phyloP scores from a whole-genome alignment of 1,140 invertebrate species.

The Episyrphus balteatus region DNA sequence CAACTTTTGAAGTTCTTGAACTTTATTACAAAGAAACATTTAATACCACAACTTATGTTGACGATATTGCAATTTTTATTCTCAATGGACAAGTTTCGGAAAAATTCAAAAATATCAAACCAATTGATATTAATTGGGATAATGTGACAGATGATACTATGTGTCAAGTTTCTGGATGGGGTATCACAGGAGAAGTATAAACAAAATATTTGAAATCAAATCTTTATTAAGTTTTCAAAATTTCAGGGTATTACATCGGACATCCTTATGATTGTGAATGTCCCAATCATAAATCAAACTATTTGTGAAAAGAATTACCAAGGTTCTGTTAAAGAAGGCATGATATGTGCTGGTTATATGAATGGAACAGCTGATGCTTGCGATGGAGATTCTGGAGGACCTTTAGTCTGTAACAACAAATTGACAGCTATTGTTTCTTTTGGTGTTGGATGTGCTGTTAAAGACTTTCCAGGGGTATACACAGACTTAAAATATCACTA shows the following conservation, averaged over 20 bases:
- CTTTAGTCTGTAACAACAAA: slow-evolving; percentile 37
- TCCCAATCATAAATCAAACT: slow-evolving; percentile 10
- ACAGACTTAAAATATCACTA: slow-evolving; percentile 4
- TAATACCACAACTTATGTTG: slow-evolving; percentile 5
- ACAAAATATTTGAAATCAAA: background rate
- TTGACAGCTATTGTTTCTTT: slow-evolving; percentile 52
- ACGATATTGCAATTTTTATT: slow-evolving; percentile 22
- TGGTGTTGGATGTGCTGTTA: slow-evolving; percentile 48
- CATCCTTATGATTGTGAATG: slow-evolving; percentile 8
- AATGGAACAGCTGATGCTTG: slow-evolving; percentile 23
- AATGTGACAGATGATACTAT: background rate
- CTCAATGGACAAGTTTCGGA: slow-evolving; percentile 23
- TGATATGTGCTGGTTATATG: slow-evolving; percentile 16
- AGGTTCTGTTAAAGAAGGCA: background rate
- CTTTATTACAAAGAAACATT: slow-evolving; percentile 12
- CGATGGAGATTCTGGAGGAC: slow-evolving; percentile 52
- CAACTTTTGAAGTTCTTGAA: slow-evolving; percentile 17
- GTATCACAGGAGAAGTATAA: slow-evolving; percentile 5
- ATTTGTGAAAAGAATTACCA: slow-evolving; percentile 12
- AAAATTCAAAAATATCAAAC: slow-evolving; percentile 3
- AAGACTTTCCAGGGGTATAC: slow-evolving; percentile 46
- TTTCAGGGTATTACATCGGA: slow-evolving; percentile 4
- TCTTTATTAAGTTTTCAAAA: background rate
- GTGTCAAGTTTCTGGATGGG: slow-evolving; percentile 23
- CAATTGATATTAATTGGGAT: slow-evolving; percentile 9